Evolutionary conservation across 2,797 vertebrate species (phyloP), one percentile per base, ranked within the genome.

Genomic region (Caiman crocodilus): DNA sequence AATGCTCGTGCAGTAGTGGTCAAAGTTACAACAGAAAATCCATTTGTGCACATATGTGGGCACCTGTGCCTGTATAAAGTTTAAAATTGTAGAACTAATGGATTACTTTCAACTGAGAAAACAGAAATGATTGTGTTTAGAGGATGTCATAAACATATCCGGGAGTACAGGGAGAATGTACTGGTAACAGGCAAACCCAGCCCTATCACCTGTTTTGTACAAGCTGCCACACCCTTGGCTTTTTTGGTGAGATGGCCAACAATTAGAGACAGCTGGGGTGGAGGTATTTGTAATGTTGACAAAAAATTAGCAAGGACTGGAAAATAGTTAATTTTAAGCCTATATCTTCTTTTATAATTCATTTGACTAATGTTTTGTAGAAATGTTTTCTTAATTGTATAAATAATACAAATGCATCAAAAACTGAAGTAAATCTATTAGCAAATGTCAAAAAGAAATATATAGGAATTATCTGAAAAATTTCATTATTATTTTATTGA

Each of bases 401-500:
- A 93, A 91, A 76, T 76, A 56, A 87, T 95, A 63, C 82, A 90
- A 94, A 76, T 17, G 15, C 20, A 59, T 56, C 81, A 82, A 89
- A 96, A 96, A 76, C 76, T 85, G 95, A 76, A 87, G 93, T 91
- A 95, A 94, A 77, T 85, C 86, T 74, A 65, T 28, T 82, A 94
- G 77, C 69, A 85, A 85, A 69, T 96, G 96, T 96, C 82, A 96
- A 58, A 94, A 26, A 94, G 75, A 97, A 97, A 97, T 90, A 90
- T 81, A 89, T 95, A 94, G 93, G 96, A 96, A 95, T 84, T 96
- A 96, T 84, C 64, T 96, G 90, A 95, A 75, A 96, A 95, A 87
- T 84, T 79, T 92, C 93, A 95, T 96, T 97, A 97, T 94, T 96
- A 21, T 81, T 97, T 96, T 97, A 97, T 97, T 97, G 97, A 96